phyloP scores from a whole-genome alignment of 2,113 vertebrate species.

The Corythoichthys intestinalis region DNA sequence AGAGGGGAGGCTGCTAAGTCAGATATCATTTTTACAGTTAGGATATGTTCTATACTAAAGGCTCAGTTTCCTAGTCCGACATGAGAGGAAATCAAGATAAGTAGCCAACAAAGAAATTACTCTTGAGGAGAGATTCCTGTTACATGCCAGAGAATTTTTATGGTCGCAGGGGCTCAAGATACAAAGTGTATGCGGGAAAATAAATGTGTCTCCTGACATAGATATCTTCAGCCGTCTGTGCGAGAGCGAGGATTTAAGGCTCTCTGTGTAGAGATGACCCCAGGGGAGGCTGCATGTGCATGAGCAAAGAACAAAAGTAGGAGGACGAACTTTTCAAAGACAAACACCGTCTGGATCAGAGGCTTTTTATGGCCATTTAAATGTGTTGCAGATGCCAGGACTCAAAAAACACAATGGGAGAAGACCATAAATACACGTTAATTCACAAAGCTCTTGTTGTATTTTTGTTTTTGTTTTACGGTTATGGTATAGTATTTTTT shows the following conservation, averaged over 20 bases:
- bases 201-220: conserved; percentile 33
- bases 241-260: conserved; percentile 38
- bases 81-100: conserved; percentile 55
- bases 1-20: conserved; percentile 20
- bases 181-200: conserved; percentile 28
- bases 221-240: conserved; percentile 46
- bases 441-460: neutral
- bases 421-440: neutral
- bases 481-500: neutral
- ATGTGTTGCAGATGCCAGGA: neutral
- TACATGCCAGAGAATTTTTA: conserved; percentile 30
- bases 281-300: conserved; percentile 25
- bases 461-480: neutral
- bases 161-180: conserved; percentile 33
- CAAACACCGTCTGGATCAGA: conserved; percentile 12
- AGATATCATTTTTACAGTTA: conserved; percentile 45
- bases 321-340: conserved; percentile 20
- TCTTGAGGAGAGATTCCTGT: conserved; percentile 31
- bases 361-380: conserved; percentile 1
- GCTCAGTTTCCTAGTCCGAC: conserved; percentile 36
- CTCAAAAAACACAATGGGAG: neutral
- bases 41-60: conserved; percentile 17
- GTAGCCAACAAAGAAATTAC: conserved; percentile 46
- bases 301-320: conserved; percentile 27
- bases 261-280: conserved; percentile 31